Evolutionary conservation across 1,140 invertebrate species (phyloP).

Genomic region (Metaphire vulgaris): DNA sequence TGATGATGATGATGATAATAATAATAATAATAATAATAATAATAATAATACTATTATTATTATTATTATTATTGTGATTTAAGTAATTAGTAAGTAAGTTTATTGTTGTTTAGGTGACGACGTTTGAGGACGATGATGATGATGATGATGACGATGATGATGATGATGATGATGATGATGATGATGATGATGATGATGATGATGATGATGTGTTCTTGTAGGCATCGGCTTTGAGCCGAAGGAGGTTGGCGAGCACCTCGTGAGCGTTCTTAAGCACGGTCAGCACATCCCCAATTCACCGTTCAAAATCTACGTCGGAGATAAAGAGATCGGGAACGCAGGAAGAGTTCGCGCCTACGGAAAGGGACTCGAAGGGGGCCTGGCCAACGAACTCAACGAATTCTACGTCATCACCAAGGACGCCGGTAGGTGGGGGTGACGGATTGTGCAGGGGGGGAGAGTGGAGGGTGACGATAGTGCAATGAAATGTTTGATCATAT

Average conservation of each 20-base stretch:
- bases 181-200: background rate
- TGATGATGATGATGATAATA: too few relatives aligned
- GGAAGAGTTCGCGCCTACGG: constrained; percentile 87
- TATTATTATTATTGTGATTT: too few relatives aligned
- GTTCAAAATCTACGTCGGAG: constrained; percentile 88
- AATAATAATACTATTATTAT: too few relatives aligned
- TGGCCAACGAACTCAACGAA: constrained; percentile 82
- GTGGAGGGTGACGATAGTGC: too few relatives aligned
- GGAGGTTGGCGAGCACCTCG: constrained; percentile 85
- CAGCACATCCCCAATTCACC: constrained; percentile 92
- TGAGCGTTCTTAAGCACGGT: constrained; percentile 89
- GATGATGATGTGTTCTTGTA: constrained; percentile 38
- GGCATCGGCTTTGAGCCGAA: constrained; percentile 94
- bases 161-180: background rate
- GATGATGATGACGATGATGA: background rate
- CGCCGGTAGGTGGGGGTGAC: constrained; percentile 60
- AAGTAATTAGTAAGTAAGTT: too few relatives aligned
- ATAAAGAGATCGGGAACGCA: constrained; percentile 87
- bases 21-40: too few relatives aligned
- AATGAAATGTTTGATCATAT: too few relatives aligned
- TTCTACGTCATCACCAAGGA: constrained; percentile 87
- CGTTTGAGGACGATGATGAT: too few relatives aligned
- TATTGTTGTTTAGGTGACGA: too few relatives aligned
- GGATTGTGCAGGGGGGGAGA: background rate
- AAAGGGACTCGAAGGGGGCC: constrained; percentile 75